Base-by-base conservation (phyloP, 2,113 vertebrate species). In the Peromyscus californicus region DNA sequence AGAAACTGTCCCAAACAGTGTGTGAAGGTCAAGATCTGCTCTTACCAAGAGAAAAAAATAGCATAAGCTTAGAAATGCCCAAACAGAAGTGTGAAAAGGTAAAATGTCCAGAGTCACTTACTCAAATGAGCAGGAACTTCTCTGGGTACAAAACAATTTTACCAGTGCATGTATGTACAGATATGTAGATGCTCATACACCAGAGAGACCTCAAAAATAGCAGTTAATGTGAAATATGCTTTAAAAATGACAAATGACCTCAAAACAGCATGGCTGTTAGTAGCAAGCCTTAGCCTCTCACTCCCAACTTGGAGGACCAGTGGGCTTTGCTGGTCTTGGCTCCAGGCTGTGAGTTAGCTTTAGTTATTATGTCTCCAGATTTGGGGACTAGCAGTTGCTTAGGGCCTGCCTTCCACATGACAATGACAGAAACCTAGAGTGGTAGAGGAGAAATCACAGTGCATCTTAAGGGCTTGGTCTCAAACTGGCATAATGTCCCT, bases 181-280 rank as follows among this genome's bases (percentile, higher is more conserved):
- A 2, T 0, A 29, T 59, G 10, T 33, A 42, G 21, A 13, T 21
- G 0, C 7, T 11, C 26, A 19, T 16, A 1, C 6, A 13, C 21
- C 8, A 3, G 9, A 7, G 29, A 48, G 65, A 74, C 31, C 6
- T 59, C 33, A n/a, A 31, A 91, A 67, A 21, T 24, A 91, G 31
- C 36, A 82, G 19, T 42, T 54, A 74, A 33, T 69, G 42, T 19
- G 42, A 45, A 57, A 5, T 61, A 8, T 33, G 2, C n/a, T 70
- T 7, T 22, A 70, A 39, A 1, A 45, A 33, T 85, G 24, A 48
- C 22, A 80, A 51, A n/a, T 4, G 11, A 31, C 57, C n/a, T 65
- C 76, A 3, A n/a, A 51, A 22, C 24, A 17, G 54, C 5, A 29
- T 45, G 61, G 29, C 21, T 83, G n/a, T 5, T 19, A 1, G 61